Conservation (phyloP, 2,113 vertebrate species). For the Clinocottus analis region DNA sequence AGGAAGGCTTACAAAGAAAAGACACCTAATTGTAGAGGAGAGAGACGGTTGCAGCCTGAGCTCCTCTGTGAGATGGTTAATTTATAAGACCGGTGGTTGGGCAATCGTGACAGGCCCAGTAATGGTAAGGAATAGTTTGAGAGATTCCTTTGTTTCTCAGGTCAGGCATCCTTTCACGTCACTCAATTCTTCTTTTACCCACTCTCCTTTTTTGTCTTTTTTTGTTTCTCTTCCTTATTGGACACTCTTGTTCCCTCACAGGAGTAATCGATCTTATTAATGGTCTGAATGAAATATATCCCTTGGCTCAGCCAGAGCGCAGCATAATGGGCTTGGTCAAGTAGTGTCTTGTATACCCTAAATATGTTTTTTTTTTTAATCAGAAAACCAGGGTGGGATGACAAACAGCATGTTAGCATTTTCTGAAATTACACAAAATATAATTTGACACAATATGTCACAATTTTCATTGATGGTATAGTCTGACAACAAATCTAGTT, state of each 20-base stretch:
- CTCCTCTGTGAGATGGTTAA: conserved; percentile 77
- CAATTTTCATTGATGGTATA: conserved; percentile 65
- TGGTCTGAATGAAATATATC: conserved; percentile 59
- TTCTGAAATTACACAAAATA: conserved; percentile 40
- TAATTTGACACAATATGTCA: too few species aligned
- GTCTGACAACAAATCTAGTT: conserved; percentile 56
- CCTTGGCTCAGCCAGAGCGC: conserved; percentile 34
- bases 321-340: conserved; percentile 20
- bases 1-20: conserved; percentile 68
- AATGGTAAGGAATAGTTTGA: conserved; percentile 75
- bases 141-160: conserved; percentile 74
- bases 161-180: conserved; percentile 64
- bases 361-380: conserved; percentile 33
- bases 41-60: conserved; percentile 60
- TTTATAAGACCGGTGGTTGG: conserved; percentile 74
- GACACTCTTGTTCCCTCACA: conserved; percentile 34
- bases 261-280: conserved; percentile 69
- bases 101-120: conserved; percentile 76
- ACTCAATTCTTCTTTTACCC: conserved; percentile 61
- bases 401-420: not conserved
- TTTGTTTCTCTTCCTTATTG: conserved; percentile 25
- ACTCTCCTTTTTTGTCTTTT: conserved; percentile 22
- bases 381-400: not conserved
- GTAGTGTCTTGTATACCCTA: conserved; percentile 38
- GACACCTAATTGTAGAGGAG: conserved; percentile 75